Evolutionary conservation across 1,140 invertebrate genomes (phyloP), one percentile per base, ranked within the genome.

Genomic region (Mya arenaria): DNA sequence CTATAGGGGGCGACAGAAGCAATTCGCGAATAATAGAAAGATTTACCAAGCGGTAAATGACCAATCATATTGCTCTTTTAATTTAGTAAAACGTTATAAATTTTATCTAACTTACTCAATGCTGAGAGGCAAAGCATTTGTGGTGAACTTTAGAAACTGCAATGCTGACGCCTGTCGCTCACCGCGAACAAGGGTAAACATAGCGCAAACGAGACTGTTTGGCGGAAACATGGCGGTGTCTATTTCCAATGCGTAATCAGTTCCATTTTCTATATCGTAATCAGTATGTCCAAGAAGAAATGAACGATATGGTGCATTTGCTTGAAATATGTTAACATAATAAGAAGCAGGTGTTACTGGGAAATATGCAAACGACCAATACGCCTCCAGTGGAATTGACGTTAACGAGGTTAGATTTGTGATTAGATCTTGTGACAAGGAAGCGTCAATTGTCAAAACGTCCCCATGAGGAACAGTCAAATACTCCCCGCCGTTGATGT

Each of bases 41-140:
- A n/a, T n/a, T n/a, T n/a, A n/a, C n/a, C n/a, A n/a, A n/a, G n/a
- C n/a, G n/a, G n/a, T n/a, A n/a, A n/a, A n/a, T n/a, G n/a, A n/a
- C n/a, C n/a, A n/a, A n/a, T n/a, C n/a, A n/a, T n/a, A n/a, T n/a
- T n/a, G n/a, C n/a, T n/a, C n/a, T n/a, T n/a, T n/a, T n/a, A n/a
- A n/a, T n/a, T n/a, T n/a, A n/a, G n/a, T n/a, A n/a, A n/a, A n/a
- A n/a, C n/a, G n/a, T n/a, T n/a, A n/a, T n/a, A n/a, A n/a, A n/a
- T n/a, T n/a, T n/a, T 32, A 28, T n/a, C 19, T 13, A 34, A 63
- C 72, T 44, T 63, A 75, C 72, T 60, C 19, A n/a, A 75, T 75
- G 30, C 4, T 44, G 0, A 63, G 1, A 13, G 72, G 72, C 2
- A 75, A 0, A 17, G 55, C 58, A 63, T 75, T 63, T n/a, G 10